Percentiles rank a stretch among this genome's conserved stretches.
Evolutionary conservation across 2,797 vertebrate genomes (phyloP).

Genomic region (Aldrovandia affinis): DNA sequence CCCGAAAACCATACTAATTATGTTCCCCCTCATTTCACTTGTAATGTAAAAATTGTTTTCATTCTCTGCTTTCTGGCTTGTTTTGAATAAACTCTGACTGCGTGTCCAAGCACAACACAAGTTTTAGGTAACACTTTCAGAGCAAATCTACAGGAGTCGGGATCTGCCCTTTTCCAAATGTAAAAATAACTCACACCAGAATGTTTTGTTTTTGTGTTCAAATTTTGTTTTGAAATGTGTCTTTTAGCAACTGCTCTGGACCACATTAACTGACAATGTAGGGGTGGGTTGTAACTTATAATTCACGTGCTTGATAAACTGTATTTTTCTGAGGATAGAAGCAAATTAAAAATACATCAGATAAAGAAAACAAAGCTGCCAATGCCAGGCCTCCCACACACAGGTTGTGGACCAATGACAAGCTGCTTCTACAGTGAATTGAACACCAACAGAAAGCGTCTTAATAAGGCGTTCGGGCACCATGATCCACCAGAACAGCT

Average conservation of each 20-base stretch:
- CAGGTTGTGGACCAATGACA: neutral
- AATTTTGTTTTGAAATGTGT: slow-evolving; percentile 10
- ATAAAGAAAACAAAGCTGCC: neutral
- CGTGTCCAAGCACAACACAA: slow-evolving; percentile 38
- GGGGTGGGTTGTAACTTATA: neutral
- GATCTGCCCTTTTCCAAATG: neutral
- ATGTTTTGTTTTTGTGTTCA: slow-evolving; percentile 23
- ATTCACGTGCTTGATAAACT: neutral
- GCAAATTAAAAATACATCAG: neutral
- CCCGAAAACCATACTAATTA: slow-evolving; percentile 43
- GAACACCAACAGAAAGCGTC: neutral
- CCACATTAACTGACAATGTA: slow-evolving; percentile 10
- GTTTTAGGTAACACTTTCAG: slow-evolving; percentile 39
- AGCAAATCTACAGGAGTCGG: slow-evolving; percentile 10
- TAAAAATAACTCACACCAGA: neutral
- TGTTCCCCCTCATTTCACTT: slow-evolving; percentile 47
- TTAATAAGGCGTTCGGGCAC: too few species aligned
- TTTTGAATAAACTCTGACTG: slow-evolving; percentile 36
- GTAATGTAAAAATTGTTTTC: slow-evolving; percentile 38
- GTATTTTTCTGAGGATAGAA: neutral
- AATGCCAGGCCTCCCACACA: neutral
- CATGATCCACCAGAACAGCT: too few species aligned
- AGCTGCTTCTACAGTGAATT: neutral
- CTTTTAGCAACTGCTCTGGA: slow-evolving; percentile 5
- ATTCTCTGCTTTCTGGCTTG: slow-evolving; percentile 11